Evolutionary conservation across 2,888 invertebrate genomes (phyloP).

Genomic region (Aproaerema taeniolella): DNA sequence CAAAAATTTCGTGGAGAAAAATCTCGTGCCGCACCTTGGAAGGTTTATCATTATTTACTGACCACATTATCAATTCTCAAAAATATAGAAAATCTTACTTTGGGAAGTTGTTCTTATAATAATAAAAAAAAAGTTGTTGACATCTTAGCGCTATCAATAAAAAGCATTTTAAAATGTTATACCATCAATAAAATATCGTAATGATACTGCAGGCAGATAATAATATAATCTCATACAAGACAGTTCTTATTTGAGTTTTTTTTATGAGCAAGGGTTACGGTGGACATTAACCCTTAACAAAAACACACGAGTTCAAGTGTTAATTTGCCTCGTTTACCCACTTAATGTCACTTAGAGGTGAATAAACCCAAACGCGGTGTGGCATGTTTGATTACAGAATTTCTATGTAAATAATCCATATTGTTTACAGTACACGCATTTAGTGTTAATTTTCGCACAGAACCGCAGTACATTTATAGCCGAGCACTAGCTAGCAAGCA

Average conservation of each 20-base stretch:
- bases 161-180: too few species aligned
- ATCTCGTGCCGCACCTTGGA: too few species aligned
- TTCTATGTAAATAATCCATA: constrained; percentile 8
- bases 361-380: constrained; percentile 32
- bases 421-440: constrained; percentile 15
- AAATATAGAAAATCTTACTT: too few species aligned
- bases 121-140: too few species aligned
- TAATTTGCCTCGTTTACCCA: constrained; percentile 42
- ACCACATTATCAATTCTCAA: too few species aligned
- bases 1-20: too few species aligned
- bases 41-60: too few species aligned
- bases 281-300: constrained; percentile 47
- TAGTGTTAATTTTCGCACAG: constrained; percentile 32
- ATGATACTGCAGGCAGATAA: too few species aligned
- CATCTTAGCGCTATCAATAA: too few species aligned
- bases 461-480: not conserved
- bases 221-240: too few species aligned
- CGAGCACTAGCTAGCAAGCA: constrained; percentile 10
- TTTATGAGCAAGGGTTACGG: constrained; percentile 41
- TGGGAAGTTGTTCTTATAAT: too few species aligned
- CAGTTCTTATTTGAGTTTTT: constrained; percentile 24
- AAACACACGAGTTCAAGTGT: constrained; percentile 32
- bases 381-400: constrained; percentile 67
- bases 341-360: constrained; percentile 30
- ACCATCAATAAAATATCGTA: too few species aligned